Percentiles rank a stretch among this genome's conserved stretches.
phyloP scores from a whole-genome alignment of 2,888 invertebrate species.

The Macrosiphum euphorbiae region DNA sequence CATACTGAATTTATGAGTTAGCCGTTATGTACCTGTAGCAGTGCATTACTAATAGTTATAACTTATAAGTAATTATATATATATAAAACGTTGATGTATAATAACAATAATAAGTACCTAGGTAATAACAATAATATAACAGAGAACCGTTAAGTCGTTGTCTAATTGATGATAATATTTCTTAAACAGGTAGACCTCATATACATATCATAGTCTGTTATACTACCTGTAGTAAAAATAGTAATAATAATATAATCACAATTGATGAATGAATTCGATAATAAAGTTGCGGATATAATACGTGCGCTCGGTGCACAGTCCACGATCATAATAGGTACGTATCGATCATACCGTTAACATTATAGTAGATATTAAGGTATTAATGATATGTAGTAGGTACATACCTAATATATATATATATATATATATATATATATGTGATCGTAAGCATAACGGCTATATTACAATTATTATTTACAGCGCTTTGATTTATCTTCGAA shows the following conservation, averaged over 20 bases:
- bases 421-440: neutral
- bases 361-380: neutral
- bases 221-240: neutral
- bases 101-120: neutral
- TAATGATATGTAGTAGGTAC: neutral
- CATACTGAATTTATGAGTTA: neutral
- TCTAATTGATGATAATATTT: neutral
- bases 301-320: neutral
- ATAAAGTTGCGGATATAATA: neutral
- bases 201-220: neutral
- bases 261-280: neutral
- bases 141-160: neutral
- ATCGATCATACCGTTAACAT: neutral
- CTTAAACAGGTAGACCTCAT: neutral
- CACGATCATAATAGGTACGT: neutral
- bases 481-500: neutral
- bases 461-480: neutral
- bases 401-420: neutral
- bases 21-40: neutral
- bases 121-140: neutral
- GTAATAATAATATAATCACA: neutral
- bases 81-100: neutral
- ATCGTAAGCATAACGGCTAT: neutral
- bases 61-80: too few relatives aligned
- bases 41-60: neutral